Percentiles rank a stretch among this genome's conserved stretches.
Conservation (phyloP, 1,140 invertebrate genomes). For the Drosophila littoralis region DNA sequence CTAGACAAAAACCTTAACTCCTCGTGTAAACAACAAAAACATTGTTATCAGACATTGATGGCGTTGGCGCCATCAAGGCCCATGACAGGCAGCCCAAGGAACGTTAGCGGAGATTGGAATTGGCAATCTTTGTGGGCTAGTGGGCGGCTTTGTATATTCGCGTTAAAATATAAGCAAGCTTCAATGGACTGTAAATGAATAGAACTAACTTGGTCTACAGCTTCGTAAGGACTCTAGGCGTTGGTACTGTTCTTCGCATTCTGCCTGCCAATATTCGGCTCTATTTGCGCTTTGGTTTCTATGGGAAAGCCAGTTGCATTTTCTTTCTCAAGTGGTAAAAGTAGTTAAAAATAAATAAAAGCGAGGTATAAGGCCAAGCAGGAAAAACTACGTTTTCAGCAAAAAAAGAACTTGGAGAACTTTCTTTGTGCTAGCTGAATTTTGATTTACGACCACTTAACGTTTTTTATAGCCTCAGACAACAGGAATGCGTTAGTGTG, state of each 20-base stretch:
- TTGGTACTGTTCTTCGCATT: constrained; percentile 28
- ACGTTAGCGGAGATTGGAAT: constrained; percentile 41
- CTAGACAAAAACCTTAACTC: constrained; percentile 56
- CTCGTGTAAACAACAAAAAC: constrained; percentile 65
- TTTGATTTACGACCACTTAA: constrained; percentile 79
- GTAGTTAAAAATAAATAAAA: constrained; percentile 60
- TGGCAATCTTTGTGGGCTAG: constrained; percentile 13
- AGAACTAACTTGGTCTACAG: constrained; percentile 47
- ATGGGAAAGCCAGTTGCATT: constrained; percentile 36
- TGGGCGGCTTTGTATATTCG: neutral
- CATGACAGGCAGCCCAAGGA: constrained; percentile 27
- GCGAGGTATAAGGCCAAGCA: constrained; percentile 40
- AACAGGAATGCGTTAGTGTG: constrained; percentile 41
- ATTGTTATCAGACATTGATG: constrained; percentile 62
- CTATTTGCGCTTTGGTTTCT: constrained; percentile 15
- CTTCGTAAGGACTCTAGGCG: constrained; percentile 11
- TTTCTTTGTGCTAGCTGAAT: constrained; percentile 63
- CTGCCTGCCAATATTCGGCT: constrained; percentile 44
- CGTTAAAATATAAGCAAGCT: constrained; percentile 73
- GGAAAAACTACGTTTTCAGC: constrained; percentile 28
- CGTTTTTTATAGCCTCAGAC: constrained; percentile 65
- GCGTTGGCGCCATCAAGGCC: constrained; percentile 50
- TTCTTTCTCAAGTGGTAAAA: constrained; percentile 35
- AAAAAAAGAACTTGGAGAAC: constrained; percentile 50
- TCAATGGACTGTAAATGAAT: constrained; percentile 69